Conservation (phyloP, 2,888 invertebrate species). For the Polydrusus tereticollis region DNA sequence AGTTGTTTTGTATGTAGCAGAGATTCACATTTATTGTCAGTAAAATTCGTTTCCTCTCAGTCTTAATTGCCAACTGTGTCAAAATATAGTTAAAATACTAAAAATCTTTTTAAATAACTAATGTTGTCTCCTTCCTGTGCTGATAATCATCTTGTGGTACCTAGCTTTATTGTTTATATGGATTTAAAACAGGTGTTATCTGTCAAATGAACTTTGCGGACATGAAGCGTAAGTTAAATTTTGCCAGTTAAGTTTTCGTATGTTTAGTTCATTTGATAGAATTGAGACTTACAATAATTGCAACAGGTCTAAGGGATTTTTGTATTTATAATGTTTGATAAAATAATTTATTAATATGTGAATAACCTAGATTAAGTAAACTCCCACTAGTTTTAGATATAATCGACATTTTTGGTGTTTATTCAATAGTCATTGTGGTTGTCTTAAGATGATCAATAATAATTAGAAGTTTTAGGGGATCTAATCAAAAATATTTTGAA, state of each 20-base stretch:
- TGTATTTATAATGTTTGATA: slow-evolving; percentile 62
- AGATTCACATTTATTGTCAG: too few relatives aligned
- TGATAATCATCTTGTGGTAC: not conserved
- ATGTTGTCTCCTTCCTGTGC: too few relatives aligned
- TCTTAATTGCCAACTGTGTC: too few relatives aligned
- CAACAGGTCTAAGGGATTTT: slow-evolving; percentile 64
- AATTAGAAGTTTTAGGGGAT: not conserved
- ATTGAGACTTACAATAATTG: slow-evolving; percentile 55
- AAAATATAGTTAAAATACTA: too few relatives aligned
- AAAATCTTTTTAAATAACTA: too few relatives aligned
- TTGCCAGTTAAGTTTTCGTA: slow-evolving; percentile 27
- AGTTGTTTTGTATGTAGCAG: too few relatives aligned
- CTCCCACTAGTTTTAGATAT: slow-evolving; percentile 45
- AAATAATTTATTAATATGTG: slow-evolving; percentile 64
- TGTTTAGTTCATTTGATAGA: slow-evolving; percentile 58
- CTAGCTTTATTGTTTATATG: not conserved
- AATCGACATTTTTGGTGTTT: slow-evolving; percentile 41
- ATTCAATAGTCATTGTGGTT: not conserved
- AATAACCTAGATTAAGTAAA: slow-evolving; percentile 65
- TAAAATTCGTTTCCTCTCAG: too few relatives aligned
- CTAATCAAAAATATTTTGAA: not conserved
- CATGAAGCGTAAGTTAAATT: slow-evolving; percentile 14
- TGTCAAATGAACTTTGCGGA: slow-evolving; percentile 56
- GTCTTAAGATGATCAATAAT: not conserved
- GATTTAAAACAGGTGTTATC: slow-evolving; percentile 47